A percentile compares a stretch with the other conserved stretches of the same genome.
Evolutionary conservation across 2,888 invertebrate species (phyloP).

Genomic region (Eupithecia subumbrata): DNA sequence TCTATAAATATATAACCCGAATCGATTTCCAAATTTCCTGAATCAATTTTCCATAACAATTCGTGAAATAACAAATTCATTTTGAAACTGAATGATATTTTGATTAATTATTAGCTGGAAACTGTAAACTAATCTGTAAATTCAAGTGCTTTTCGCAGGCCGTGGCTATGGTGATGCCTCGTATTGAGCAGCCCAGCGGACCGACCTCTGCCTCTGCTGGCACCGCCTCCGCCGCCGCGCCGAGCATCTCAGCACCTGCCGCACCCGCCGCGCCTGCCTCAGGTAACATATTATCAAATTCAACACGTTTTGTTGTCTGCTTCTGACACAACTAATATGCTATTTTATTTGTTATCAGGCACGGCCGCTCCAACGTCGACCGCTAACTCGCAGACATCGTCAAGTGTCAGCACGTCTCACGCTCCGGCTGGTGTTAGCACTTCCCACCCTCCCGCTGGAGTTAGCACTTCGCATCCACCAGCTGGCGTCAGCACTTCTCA

Average conservation of each 20-base stretch:
- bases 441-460: slow-evolving; percentile 51
- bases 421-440: slow-evolving; percentile 49
- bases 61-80: background rate
- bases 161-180: slow-evolving; percentile 88
- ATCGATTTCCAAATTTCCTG: background rate
- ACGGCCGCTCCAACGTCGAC: slow-evolving; percentile 54
- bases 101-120: slow-evolving; percentile 4
- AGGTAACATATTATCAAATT: slow-evolving; percentile 41
- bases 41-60: background rate
- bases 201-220: slow-evolving; percentile 56
- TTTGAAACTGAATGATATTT: background rate
- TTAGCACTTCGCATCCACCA: slow-evolving; percentile 56
- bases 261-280: slow-evolving; percentile 57
- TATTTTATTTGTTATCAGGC: slow-evolving; percentile 44
- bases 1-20: background rate
- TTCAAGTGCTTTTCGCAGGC: slow-evolving; percentile 71
- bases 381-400: slow-evolving; percentile 58
- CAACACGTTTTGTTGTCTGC: background rate
- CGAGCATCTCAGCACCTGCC: slow-evolving; percentile 50
- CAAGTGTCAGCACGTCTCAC: slow-evolving; percentile 57
- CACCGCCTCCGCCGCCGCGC: slow-evolving; percentile 50
- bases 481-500: slow-evolving; percentile 61
- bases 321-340: background rate
- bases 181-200: slow-evolving; percentile 86
- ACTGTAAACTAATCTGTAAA: slow-evolving; percentile 23